Base-by-base conservation (phyloP, 2,888 invertebrate species). In the Phalera bucephala region DNA sequence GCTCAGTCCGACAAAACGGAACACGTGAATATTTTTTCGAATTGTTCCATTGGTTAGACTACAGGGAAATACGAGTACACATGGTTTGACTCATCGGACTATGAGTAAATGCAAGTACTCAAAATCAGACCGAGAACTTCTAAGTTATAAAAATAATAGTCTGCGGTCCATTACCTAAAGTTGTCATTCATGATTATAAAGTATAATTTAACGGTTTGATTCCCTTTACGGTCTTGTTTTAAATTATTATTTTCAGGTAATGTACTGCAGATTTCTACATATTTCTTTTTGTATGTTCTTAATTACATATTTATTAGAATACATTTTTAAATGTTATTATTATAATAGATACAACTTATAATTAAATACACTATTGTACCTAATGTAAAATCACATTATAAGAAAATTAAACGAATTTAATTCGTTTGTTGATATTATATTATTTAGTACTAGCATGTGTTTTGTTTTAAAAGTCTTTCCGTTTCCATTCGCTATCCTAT, bases 351-450 rank as follows among this genome's bases (percentile, higher is more conserved):
- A 50, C 40, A 23, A 40, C n/a, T 11, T 15, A 20, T 20, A 17
- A 32, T 29, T 23, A 28, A 38, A 13, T 35, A 26, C 26, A 33
- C 26, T 51, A 57, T 48, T 56, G 52, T 59, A 58, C 33, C 46
- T 50, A 46, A 47, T 45, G 3, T 33, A 37, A 40, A 50, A 52
- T 45, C 33, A 14, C 42, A 50, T 32, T 25, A 33, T 25, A 43
- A 45, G 50, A 57, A 42, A 65, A 67, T 64, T 52, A 62, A 50
- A 75, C 75, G 81, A 80, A 82, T 80, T 74, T 73, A 72, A 75
- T 78, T 81, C 74, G 71, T 74, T 60, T 80, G 83, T 83, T 85
- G 71, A 75, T 75, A 82, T 75, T 75, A 65, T 59, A 72, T 66
- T 67, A 55, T 38, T 39, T 37, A 59, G 13, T 44, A 59, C n/a